Percentiles rank a stretch among this genome's conserved stretches.
phyloP scores from a whole-genome alignment of 30 jellyfish, hydroid and myxozoan genomes.

The Catostylus mosaicus region DNA sequence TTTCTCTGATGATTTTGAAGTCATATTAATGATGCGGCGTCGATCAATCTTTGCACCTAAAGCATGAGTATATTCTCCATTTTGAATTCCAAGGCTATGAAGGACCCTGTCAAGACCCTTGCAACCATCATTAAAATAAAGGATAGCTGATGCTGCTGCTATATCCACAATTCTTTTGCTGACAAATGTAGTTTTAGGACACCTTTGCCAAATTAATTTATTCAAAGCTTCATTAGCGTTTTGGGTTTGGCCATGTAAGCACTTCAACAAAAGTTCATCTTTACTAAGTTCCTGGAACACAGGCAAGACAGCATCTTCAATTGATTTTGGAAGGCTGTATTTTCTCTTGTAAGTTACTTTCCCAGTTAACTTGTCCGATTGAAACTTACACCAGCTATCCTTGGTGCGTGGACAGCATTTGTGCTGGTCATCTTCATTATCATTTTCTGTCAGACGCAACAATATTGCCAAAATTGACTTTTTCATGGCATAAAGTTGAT shows the following conservation, averaged over 20 bases:
- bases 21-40: not conserved
- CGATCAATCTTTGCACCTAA: not conserved
- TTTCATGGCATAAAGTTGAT: constrained; percentile 47
- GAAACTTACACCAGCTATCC: constrained; percentile 72
- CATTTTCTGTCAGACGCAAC: constrained; percentile 36
- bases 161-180: not conserved
- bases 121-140: constrained; percentile 2
- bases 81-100: not conserved
- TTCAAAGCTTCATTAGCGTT: constrained; percentile 49
- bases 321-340: constrained; percentile 36
- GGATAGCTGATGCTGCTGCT: not conserved
- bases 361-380: constrained; percentile 48
- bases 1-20: not conserved
- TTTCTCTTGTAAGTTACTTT: constrained; percentile 36
- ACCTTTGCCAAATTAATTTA: constrained; percentile 59
- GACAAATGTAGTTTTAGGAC: constrained; percentile 17
- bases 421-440: constrained; percentile 31
- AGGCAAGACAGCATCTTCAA: constrained; percentile 42
- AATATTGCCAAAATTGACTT: too few relatives aligned
- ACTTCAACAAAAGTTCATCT: constrained; percentile 35
- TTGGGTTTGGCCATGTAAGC: constrained; percentile 60
- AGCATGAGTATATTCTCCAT: not conserved
- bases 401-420: constrained; percentile 25
- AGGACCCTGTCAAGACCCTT: not conserved
- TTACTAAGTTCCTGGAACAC: constrained; percentile 47